Evolutionary conservation across 1,140 invertebrate species (phyloP).

Genomic region (Proctacanthus coquilletti): DNA sequence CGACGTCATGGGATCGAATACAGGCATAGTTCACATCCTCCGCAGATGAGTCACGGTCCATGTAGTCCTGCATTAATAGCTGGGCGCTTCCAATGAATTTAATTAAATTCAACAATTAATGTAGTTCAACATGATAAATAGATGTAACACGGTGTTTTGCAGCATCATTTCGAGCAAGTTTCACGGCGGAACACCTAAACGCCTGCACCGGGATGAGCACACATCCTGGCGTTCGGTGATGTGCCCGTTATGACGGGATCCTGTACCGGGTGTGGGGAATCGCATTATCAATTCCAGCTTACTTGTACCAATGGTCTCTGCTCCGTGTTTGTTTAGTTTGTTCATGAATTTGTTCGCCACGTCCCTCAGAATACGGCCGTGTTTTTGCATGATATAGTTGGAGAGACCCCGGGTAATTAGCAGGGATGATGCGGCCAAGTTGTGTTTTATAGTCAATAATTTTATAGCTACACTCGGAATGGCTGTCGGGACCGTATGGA

Average conservation of each 20-base stretch:
- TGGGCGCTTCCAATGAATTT: too few species aligned
- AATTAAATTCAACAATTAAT: constrained; percentile 4
- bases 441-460: too few species aligned
- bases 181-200: background rate
- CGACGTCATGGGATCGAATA: too few species aligned
- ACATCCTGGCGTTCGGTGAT: background rate
- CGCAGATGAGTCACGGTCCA: too few species aligned
- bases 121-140: constrained; percentile 4
- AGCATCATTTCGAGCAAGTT: background rate
- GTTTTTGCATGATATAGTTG: too few species aligned
- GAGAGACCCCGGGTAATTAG: too few species aligned
- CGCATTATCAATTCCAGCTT: background rate
- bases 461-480: too few species aligned
- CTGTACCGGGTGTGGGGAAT: background rate
- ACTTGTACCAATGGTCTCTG: background rate
- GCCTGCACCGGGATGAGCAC: background rate
- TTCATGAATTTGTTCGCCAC: constrained; percentile 5
- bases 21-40: too few species aligned
- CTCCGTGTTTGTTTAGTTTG: constrained; percentile 3
- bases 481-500: too few species aligned
- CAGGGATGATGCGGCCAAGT: too few species aligned
- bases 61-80: too few species aligned
- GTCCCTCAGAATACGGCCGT: background rate
- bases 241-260: background rate
- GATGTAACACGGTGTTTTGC: constrained; percentile 5